Base-by-base conservation (phyloP, 2,888 invertebrate genomes). In the Xestia ashworthii region DNA sequence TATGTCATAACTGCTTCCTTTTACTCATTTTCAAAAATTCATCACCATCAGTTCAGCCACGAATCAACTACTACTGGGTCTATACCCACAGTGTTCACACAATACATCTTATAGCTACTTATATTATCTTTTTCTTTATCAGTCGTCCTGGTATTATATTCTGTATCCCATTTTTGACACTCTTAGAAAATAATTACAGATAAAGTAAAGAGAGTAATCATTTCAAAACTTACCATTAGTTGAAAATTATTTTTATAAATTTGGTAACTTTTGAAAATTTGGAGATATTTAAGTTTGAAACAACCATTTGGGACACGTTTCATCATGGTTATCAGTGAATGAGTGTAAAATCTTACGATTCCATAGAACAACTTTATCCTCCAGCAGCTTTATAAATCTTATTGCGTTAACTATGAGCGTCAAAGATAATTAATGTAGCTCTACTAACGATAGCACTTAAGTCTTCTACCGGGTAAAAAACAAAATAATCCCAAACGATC, bases 221-320 rank as follows among this genome's bases (percentile, higher is more conserved):
- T 41, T 41, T 6, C 16, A 5, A 48, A 41, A 64, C 64, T 64
- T 19, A 64, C 74, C 74, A 38, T 48, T 25, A 25, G 48, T n/a
- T 71, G 58, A 38, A 3, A 60, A 3, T 60, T 38, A 19, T 41
- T 48, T 48, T 48, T 74, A 60, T 71, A 60, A 41, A 74, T 48
- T n/a, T 60, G 58, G 38, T 60, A 74, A n/a, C 58, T 41, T 14
- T 48, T 38, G 14, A 74, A 41, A 25, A 74, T 74, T 22, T 71
- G 48, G 6, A 60, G n/a, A 41, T 74, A n/a, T n/a, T n/a, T n/a
- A 74, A 3, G 60, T 22, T 22, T 60, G 58, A 25, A 74, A 60
- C 25, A 71, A 71, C 5, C 1, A 48, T 48, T 48, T 58, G 22
- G 2, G 25, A 41, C 11, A 16, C 1, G 0, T 71, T 25, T 41